These are phyloP conservation scores for Zosterops hypoxanthus DNA, from an alignment of 2,113 vertebrate genomes.

Conservation along the genomic window DNA sequence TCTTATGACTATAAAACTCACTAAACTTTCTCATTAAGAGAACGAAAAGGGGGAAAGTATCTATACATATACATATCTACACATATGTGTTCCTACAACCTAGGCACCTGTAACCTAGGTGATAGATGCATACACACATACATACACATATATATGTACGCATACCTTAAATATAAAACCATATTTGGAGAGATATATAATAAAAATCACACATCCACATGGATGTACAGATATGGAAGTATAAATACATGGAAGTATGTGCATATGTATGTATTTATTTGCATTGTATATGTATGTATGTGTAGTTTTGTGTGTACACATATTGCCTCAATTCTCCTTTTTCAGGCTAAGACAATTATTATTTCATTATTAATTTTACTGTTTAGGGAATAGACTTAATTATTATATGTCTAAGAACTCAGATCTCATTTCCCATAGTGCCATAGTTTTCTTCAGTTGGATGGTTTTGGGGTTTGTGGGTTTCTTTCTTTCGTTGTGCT, in stretches of 20 bases:
- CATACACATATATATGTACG: accelerated
- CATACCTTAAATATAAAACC: not conserved
- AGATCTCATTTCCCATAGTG: not conserved
- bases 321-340: not conserved
- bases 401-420: not conserved
- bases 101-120: not conserved
- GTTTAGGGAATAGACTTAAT: not conserved
- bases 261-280: not conserved
- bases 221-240: not conserved
- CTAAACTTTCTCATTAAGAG: not conserved
- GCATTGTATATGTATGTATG: accelerated
- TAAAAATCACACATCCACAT: not conserved
- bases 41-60: not conserved
- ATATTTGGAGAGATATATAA: accelerated
- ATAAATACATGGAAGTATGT: not conserved
- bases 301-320: not conserved
- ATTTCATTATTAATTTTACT: not conserved
- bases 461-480: accelerated
- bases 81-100: not conserved
- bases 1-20: not conserved
- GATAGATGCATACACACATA: not conserved
- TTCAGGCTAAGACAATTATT: not conserved
- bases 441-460: not conserved
- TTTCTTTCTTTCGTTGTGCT: not conserved
- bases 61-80: accelerated